Evolutionary conservation across 2,888 invertebrate genomes (phyloP).

Genomic region (Pocota personata): DNA sequence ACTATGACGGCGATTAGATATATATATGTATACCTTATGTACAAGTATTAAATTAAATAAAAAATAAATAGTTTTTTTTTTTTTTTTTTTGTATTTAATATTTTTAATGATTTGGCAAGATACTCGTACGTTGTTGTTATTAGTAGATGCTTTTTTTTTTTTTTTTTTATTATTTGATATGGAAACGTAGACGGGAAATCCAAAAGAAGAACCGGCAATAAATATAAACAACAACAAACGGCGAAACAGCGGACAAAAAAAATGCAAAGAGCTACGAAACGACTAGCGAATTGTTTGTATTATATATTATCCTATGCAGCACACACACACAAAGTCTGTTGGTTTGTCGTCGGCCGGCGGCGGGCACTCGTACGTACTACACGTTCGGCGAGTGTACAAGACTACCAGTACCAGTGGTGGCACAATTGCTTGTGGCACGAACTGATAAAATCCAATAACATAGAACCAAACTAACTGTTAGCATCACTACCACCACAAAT

Average conservation of each 20-base stretch:
- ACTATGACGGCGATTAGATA: slow-evolving; percentile 27
- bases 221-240: slow-evolving; percentile 69
- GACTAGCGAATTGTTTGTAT: slow-evolving; percentile 70
- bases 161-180: slow-evolving; percentile 6
- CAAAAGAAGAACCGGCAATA: slow-evolving; percentile 61
- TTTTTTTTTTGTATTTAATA: slow-evolving; percentile 23
- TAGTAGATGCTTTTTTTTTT: slow-evolving; percentile 10
- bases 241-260: slow-evolving; percentile 50
- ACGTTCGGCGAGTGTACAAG: slow-evolving; percentile 70
- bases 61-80: slow-evolving; percentile 47
- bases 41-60: slow-evolving; percentile 49
- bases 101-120: slow-evolving; percentile 47
- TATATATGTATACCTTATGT: slow-evolving; percentile 22
- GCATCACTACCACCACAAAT: slow-evolving; percentile 47
- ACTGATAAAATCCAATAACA: slow-evolving; percentile 71
- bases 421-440: slow-evolving; percentile 73
- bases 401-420: slow-evolving; percentile 74
- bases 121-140: slow-evolving; percentile 31
- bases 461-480: slow-evolving; percentile 69
- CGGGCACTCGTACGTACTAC: slow-evolving; percentile 69
- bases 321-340: slow-evolving; percentile 69
- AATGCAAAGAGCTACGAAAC: slow-evolving; percentile 50
- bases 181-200: slow-evolving; percentile 17
- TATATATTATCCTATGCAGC: slow-evolving; percentile 46
- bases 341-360: slow-evolving; percentile 56